Evolutionary conservation across 2,888 invertebrate genomes (phyloP).

Genomic region (Netelia inedita): DNA sequence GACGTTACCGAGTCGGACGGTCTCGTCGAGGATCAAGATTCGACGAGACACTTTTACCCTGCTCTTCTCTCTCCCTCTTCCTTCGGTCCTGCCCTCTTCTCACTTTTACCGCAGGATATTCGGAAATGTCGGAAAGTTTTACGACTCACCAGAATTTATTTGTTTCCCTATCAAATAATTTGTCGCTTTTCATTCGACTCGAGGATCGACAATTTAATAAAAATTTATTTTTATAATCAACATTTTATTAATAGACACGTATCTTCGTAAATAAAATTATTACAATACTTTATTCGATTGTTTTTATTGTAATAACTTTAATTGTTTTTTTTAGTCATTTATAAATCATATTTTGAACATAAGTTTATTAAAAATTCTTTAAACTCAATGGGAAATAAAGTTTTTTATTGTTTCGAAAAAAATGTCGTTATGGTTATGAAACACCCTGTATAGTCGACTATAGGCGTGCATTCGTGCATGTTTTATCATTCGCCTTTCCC

Average conservation of each 20-base stretch:
- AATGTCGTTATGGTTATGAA: background rate
- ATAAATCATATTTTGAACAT: background rate
- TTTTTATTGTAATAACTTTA: too few relatives aligned
- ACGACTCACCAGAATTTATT: conserved; percentile 14
- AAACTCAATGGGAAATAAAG: too few relatives aligned
- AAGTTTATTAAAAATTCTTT: too few relatives aligned
- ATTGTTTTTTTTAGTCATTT: background rate
- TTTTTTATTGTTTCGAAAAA: too few relatives aligned
- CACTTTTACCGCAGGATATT: conserved; percentile 48
- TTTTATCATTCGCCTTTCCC: conserved; percentile 27
- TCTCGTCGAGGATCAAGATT: conserved; percentile 50
- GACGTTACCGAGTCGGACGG: background rate
- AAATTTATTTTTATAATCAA: background rate
- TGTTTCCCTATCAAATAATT: conserved; percentile 27
- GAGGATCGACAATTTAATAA: background rate
- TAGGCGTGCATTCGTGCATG: conserved; percentile 20
- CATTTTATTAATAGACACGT: too few relatives aligned
- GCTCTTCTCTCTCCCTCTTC: conserved; percentile 21
- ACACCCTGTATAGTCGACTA: conserved; percentile 11
- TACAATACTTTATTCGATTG: too few relatives aligned
- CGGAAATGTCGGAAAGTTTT: conserved; percentile 38
- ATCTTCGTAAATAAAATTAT: too few relatives aligned
- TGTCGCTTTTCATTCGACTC: conserved; percentile 11
- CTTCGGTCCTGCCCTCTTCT: conserved; percentile 30
- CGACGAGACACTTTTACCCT: conserved; percentile 64